These are phyloP conservation scores for Danionella cerebrum DNA, from an alignment of 2,113 vertebrate genomes.

Conservation along the genomic window DNA sequence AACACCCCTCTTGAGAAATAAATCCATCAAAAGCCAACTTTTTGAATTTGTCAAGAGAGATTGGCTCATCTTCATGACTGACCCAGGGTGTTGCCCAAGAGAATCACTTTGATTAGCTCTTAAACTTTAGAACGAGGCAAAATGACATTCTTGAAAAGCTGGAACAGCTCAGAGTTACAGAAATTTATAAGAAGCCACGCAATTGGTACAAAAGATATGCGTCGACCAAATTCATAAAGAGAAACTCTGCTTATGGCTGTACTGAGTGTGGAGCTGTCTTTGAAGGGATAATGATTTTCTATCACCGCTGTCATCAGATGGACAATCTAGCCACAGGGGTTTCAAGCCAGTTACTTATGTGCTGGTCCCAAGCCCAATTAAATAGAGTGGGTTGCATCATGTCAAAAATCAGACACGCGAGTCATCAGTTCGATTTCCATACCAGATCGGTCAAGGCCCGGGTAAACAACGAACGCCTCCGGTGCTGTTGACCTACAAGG, in stretches of 20 bases:
- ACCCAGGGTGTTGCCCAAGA: not conserved
- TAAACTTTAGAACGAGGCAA: not conserved
- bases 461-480: too few species aligned
- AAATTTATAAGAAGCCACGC: not conserved
- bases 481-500: too few species aligned
- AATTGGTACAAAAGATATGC: not conserved
- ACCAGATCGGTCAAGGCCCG: too few species aligned
- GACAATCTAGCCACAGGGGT: too few species aligned
- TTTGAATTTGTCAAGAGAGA: not conserved
- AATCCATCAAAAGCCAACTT: constrained; percentile 22
- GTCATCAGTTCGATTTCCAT: too few species aligned
- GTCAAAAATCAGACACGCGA: too few species aligned
- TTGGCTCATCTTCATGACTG: not conserved
- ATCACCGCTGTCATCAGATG: too few species aligned
- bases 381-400: too few species aligned
- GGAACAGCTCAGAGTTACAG: not conserved
- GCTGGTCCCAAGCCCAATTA: too few species aligned
- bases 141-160: not conserved
- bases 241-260: not conserved
- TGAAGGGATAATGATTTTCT: too few species aligned
- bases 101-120: not conserved
- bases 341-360: too few species aligned
- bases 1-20: constrained; percentile 21
- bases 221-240: not conserved
- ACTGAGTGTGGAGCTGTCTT: not conserved